Evolutionary conservation across 2,113 vertebrate genomes (phyloP), one percentile per base, ranked within the genome.

Genomic region (Pelodiscus sinensis): DNA sequence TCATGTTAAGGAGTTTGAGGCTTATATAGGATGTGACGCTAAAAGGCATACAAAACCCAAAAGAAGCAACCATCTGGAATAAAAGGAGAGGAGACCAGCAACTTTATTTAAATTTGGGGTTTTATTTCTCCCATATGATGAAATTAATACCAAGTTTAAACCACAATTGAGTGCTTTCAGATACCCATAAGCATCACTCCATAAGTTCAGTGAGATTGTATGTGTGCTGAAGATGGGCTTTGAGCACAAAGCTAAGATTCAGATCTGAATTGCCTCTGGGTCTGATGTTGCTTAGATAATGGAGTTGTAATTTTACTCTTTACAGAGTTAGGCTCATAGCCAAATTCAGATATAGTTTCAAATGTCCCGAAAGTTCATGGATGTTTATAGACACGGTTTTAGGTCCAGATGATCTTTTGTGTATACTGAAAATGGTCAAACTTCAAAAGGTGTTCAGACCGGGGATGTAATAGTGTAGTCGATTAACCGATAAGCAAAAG

Each of bases 31-130:
- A 87, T 95, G 89, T 92, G 89, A 85, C 35, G 87, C 0, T 2
- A 65, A 16, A 65, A 65, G 8, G 8, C 29, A 65, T n/a, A 31
- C 65, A 71, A 24, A 2, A 88, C 93, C 94, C 82, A 94, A 96
- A 90, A 93, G 94, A 96, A 96, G 89, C 94, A 95, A 86, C 96
- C 94, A 95, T 93, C 96, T 94, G 90, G 94, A 86, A 93, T 95
- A 94, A 96, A 91, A 88, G 92, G 90, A 91, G 88, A 96, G 96
- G 92, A 90, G 86, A 93, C 88, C 86, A 94, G 93, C 50, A 95
- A 96, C 81, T 89, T 92, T 95, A 60, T 85, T 91, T 93, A 90
- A 89, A 90, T 94, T 96, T 84, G 88, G 94, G 87, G 92, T 93
- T 94, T 75, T 94, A 90, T 92, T 94, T 95, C 80, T 92, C 58